Conservation (phyloP, 2,113 vertebrate genomes). For the Vimba vimba region DNA sequence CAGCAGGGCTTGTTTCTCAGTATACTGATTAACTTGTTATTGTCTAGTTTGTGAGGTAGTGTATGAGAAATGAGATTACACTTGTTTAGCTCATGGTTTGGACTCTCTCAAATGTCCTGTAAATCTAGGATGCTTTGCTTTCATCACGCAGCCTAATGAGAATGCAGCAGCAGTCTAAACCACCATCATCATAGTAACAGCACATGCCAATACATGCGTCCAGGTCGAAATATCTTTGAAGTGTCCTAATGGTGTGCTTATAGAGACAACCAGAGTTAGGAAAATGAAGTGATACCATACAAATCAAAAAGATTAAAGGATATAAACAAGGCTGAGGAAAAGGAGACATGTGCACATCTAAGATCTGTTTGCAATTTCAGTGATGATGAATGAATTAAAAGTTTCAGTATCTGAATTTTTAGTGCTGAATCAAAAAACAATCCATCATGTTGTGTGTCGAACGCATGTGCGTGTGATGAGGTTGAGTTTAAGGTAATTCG, state of each 20-base stretch:
- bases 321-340: constrained; percentile 34
- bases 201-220: neutral
- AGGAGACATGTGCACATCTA: constrained; percentile 31
- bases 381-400: constrained; percentile 4
- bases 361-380: constrained; percentile 33
- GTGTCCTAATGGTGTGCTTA: constrained; percentile 53
- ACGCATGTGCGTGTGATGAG: neutral
- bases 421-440: constrained; percentile 35
- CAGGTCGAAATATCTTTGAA: constrained; percentile 22
- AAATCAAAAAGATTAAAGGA: constrained; percentile 64
- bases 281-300: constrained; percentile 47
- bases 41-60: neutral
- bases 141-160: constrained; percentile 27
- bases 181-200: neutral
- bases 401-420: constrained; percentile 52
- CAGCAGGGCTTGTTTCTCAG: neutral
- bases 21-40: neutral
- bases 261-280: constrained; percentile 31
- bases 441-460: neutral
- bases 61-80: constrained; percentile 1
- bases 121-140: neutral
- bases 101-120: constrained; percentile 1
- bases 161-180: neutral
- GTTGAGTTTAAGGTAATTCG: constrained; percentile 20
- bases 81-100: constrained; percentile 13